A percentile compares a stretch with the other conserved stretches of the same genome.
phyloP scores from a whole-genome alignment of 2,797 vertebrate species.

The Gymnothorax javanicus region DNA sequence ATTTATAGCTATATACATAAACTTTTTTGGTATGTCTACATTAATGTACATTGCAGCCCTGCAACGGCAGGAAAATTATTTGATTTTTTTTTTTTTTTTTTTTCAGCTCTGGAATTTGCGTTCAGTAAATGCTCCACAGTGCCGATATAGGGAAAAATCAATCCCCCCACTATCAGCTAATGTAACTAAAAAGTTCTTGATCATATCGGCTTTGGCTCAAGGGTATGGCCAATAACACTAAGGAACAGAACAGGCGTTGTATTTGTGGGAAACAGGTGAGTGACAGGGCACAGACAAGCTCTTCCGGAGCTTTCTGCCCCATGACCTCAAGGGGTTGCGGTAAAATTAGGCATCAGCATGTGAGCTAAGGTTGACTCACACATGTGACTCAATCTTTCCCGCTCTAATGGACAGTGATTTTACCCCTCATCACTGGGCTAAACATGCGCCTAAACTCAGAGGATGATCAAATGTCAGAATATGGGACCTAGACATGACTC shows the following conservation, averaged over 20 bases:
- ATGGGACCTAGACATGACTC: background rate
- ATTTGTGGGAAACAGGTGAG: background rate
- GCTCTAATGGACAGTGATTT: background rate
- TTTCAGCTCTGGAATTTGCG: too few species aligned
- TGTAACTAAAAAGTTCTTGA: background rate
- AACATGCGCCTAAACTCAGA: background rate
- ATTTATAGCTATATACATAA: too few species aligned
- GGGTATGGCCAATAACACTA: background rate
- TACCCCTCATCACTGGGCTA: background rate
- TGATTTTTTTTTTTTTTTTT: background rate
- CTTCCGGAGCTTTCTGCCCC: background rate
- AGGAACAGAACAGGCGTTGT: background rate
- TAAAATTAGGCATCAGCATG: background rate
- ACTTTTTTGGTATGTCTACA: background rate
- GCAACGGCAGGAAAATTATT: background rate
- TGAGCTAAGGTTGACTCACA: background rate
- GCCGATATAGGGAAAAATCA: background rate
- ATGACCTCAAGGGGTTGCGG: background rate
- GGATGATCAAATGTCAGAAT: background rate
- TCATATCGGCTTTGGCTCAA: background rate
- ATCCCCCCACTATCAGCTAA: background rate
- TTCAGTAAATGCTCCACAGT: background rate
- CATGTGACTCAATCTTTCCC: constrained; percentile 3
- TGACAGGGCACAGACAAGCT: background rate
- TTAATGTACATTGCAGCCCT: background rate